These are phyloP conservation scores for Gopherus evgoodei DNA, from an alignment of 2,113 vertebrate genomes.

Conservation along the genomic window DNA sequence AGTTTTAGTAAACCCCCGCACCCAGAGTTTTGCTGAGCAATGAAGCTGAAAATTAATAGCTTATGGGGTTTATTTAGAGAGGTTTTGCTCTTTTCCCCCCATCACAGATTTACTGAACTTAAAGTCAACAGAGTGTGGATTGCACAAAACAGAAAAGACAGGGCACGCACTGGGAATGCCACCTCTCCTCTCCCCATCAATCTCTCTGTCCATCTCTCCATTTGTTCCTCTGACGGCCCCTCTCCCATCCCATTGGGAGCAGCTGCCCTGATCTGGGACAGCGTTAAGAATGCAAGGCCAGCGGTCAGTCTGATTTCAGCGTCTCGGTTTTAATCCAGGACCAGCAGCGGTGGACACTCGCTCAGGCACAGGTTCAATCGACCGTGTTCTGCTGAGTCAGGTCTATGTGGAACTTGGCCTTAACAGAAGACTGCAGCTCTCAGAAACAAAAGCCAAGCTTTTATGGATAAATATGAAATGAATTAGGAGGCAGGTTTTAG, in stretches of 20 bases:
- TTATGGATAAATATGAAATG: slow-evolving; percentile 51
- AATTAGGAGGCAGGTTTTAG: slow-evolving; percentile 49
- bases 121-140: slow-evolving; percentile 9
- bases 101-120: slow-evolving; percentile 13
- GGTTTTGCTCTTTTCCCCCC: not conserved
- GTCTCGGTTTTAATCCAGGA: not conserved
- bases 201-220: not conserved
- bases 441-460: slow-evolving; percentile 6
- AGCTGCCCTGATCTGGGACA: not conserved
- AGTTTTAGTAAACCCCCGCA: not conserved
- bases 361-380: slow-evolving; percentile 6
- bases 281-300: not conserved
- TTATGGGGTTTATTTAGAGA: not conserved
- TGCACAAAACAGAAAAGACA: not conserved
- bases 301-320: not conserved
- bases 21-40: not conserved
- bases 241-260: not conserved
- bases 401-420: slow-evolving; percentile 38
- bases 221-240: not conserved
- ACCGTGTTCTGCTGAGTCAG: slow-evolving; percentile 64
- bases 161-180: not conserved
- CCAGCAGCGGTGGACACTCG: not conserved
- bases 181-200: not conserved
- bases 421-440: not conserved
- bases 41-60: slow-evolving; percentile 37